phyloP scores from a whole-genome alignment of 2,797 vertebrate genomes.

The Rhynchonycteris naso region DNA sequence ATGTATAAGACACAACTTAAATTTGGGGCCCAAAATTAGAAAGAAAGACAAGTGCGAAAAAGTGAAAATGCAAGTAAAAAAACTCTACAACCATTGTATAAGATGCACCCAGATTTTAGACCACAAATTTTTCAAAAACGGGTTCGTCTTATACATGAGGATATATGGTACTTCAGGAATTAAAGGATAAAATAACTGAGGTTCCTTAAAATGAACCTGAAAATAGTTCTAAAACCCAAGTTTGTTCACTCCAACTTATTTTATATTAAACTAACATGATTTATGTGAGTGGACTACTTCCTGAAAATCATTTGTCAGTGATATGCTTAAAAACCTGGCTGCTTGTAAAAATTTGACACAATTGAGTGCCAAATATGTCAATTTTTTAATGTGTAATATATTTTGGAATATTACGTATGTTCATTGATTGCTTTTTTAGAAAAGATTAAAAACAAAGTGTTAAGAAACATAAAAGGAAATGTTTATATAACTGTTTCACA shows the following conservation, averaged over 20 bases:
- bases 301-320: constrained; percentile 13
- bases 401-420: constrained; percentile 36
- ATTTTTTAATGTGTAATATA: constrained; percentile 28
- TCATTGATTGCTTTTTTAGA: background rate
- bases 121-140: too few relatives aligned
- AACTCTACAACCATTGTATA: too few relatives aligned
- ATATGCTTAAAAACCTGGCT: constrained; percentile 36
- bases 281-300: background rate
- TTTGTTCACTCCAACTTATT: background rate
- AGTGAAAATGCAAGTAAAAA: too few relatives aligned
- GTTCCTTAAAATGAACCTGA: constrained; percentile 24
- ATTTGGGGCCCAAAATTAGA: too few relatives aligned
- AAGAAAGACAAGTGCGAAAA: too few relatives aligned
- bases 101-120: too few relatives aligned
- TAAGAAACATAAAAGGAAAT: background rate
- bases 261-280: constrained; percentile 26
- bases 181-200: background rate
- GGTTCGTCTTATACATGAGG: too few relatives aligned
- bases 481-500: background rate
- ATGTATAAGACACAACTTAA: too few relatives aligned
- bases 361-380: background rate
- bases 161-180: background rate
- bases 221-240: constrained; percentile 11
- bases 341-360: constrained; percentile 47
- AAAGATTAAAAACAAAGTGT: constrained; percentile 42